Evolutionary conservation across 2,113 vertebrate genomes (phyloP), one percentile per base, ranked within the genome.

Genomic region (Aix galericulata): DNA sequence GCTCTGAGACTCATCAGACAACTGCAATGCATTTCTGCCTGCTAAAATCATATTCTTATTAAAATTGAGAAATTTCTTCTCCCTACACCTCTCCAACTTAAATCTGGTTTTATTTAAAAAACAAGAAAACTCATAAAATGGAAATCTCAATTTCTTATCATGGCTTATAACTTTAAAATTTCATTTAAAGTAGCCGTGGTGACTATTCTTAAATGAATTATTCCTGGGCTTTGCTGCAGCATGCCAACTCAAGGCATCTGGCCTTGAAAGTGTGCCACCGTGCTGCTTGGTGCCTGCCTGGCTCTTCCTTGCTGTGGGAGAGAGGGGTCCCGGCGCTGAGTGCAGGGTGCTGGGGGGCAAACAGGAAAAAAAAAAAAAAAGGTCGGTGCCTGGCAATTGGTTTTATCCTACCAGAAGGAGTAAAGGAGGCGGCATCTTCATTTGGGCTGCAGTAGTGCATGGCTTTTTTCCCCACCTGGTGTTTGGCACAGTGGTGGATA

Each of bases 1-100:
- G 91, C 81, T 85, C 91, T 74, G 91, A 97, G 93, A 85, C 88
- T 93, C 96, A 77, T 93, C 86, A 85, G 86, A 52, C 71, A 93
- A 94, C 89, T 80, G 94, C 74, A 69, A 2, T 59, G 81, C 58
- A 27, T 73, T 92, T 89, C 88, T 96, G 86, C 74, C 91, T 91
- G 77, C 91, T 91, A 73, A 85, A 93, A 71, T 55, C 66, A 62
- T 87, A 34, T 76, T 63, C 77, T 69, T 82, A 93, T 77, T 87
- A 85, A 72, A 91, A 92, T 5, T 3, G 62, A 92, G 76, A 69
- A 42, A 75, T 73, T 76, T 88, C 26, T 82, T 87, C n/a, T 85
- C 67, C 52, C 11, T 75, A 36, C 46, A 13, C 16, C 31, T 68
- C 64, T 27, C 15, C 26, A 62, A 15, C 13, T 79, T 46, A 29